phyloP scores from a whole-genome alignment of 1,140 invertebrate genomes.

The Drosophila leontia region DNA sequence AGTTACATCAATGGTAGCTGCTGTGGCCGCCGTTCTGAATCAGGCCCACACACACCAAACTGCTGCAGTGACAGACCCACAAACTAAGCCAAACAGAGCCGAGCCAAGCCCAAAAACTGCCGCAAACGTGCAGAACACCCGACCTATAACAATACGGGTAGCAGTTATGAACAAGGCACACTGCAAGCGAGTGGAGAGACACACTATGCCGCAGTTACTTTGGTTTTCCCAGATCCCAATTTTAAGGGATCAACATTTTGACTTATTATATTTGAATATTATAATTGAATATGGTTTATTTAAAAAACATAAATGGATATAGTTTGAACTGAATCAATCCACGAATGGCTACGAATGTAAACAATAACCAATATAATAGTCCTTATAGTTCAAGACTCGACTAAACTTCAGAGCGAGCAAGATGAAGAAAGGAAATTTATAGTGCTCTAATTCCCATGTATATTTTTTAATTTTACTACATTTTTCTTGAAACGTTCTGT shows the following conservation, averaged over 20 bases:
- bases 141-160: constrained; percentile 47
- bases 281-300: too few relatives aligned
- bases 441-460: not conserved
- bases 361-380: too few relatives aligned
- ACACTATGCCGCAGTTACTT: not conserved
- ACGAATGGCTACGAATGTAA: too few relatives aligned
- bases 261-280: not conserved
- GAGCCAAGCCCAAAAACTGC: constrained; percentile 65
- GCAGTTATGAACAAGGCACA: not conserved
- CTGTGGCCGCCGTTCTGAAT: constrained; percentile 4
- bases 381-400: not conserved
- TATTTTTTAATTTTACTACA: not conserved
- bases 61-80: not conserved
- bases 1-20: constrained; percentile 35
- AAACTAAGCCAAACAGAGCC: constrained; percentile 34
- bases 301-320: too few relatives aligned
- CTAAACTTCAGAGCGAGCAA: too few relatives aligned
- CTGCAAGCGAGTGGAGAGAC: not conserved
- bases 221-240: not conserved
- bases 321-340: too few relatives aligned
- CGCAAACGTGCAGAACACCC: constrained; percentile 61
- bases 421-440: not conserved
- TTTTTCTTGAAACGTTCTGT: too few relatives aligned
- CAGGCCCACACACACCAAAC: constrained; percentile 10
- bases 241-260: not conserved